Evolutionary conservation across 2,113 vertebrate species (phyloP).

Genomic region (Crocuta crocuta): DNA sequence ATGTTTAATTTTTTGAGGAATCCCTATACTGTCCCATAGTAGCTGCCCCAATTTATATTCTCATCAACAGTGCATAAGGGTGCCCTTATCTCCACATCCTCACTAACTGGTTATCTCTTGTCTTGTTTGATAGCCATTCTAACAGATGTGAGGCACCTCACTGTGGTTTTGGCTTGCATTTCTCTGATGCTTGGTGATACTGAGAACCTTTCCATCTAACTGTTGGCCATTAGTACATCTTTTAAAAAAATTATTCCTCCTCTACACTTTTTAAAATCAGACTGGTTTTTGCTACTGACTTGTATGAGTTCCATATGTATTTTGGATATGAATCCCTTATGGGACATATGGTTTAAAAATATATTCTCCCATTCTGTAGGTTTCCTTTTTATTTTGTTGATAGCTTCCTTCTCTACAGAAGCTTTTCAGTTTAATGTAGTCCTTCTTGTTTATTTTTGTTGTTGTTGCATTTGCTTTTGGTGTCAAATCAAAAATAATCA

Average conservation of each 20-base stretch:
- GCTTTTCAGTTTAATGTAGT: neutral
- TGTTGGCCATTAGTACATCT: neutral
- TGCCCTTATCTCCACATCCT: neutral
- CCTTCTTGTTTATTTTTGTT: neutral
- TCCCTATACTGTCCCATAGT: neutral
- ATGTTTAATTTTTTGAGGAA: neutral
- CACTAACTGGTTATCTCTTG: neutral
- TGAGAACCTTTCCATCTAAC: neutral
- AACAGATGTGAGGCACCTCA: neutral
- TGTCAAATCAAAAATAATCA: neutral
- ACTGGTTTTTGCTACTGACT: neutral
- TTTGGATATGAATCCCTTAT: neutral
- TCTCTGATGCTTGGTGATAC: neutral
- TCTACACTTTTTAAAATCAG: neutral
- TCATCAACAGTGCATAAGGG: too few relatives aligned
- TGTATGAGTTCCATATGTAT: neutral
- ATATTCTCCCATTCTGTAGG: neutral
- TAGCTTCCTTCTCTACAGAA: neutral
- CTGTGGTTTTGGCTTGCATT: neutral
- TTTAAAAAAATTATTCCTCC: neutral
- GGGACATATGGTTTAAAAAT: neutral
- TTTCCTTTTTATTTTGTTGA: neutral
- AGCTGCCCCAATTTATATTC: neutral
- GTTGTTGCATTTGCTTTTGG: neutral
- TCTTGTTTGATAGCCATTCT: neutral